Evolutionary conservation across 2,888 invertebrate genomes (phyloP).

Genomic region (Magallana nippona): DNA sequence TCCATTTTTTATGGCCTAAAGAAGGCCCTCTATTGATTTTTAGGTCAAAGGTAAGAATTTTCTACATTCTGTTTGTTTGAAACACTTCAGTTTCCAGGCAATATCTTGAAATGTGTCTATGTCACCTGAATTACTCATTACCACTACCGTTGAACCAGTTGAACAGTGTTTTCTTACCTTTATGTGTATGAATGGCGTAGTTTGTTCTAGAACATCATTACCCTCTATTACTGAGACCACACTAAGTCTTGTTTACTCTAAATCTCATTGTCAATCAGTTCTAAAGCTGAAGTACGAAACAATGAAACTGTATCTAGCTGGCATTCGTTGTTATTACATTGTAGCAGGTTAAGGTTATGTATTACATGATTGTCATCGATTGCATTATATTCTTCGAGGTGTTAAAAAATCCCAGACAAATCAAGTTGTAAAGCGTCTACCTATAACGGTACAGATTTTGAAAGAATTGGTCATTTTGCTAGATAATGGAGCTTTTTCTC

Average conservation of each 20-base stretch:
- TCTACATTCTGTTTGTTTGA: too few relatives aligned
- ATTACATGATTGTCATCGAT: neutral
- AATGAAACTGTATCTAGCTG: slow-evolving; percentile 18
- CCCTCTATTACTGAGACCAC: slow-evolving; percentile 8
- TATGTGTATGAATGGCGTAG: neutral
- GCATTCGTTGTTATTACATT: slow-evolving; percentile 26
- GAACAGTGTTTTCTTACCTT: neutral
- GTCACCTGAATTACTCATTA: too few relatives aligned
- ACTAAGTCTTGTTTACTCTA: slow-evolving; percentile 29
- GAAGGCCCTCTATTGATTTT: too few relatives aligned
- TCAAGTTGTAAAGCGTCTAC: neutral
- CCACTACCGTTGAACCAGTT: neutral
- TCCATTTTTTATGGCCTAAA: too few relatives aligned
- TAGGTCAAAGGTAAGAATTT: too few relatives aligned
- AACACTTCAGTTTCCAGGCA: too few relatives aligned
- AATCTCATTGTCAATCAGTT: slow-evolving; percentile 28
- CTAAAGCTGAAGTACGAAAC: too few relatives aligned
- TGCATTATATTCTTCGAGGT: slow-evolving; percentile 1
- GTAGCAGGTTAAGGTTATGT: neutral
- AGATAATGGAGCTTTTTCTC: slow-evolving; percentile 27
- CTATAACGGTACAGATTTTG: slow-evolving; percentile 36
- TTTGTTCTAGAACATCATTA: neutral
- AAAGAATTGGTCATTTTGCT: neutral
- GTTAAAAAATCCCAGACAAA: neutral
- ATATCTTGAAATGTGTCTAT: too few relatives aligned